Evolutionary conservation across 2,888 invertebrate species (phyloP).

Genomic region (Erebia palarica): DNA sequence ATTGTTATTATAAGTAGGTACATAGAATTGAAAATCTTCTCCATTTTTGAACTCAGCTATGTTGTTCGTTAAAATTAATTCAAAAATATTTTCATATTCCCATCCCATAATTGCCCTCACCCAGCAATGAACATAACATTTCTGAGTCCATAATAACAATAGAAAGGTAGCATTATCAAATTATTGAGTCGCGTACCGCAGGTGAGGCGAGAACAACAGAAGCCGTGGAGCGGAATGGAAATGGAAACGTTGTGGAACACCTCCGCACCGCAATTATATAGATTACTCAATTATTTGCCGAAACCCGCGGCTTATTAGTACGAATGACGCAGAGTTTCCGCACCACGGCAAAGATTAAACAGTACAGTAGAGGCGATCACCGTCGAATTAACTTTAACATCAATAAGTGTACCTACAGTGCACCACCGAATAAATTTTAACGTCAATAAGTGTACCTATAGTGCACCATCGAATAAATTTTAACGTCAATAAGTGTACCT

Average conservation of each 20-base stretch:
- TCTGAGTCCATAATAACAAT: slow-evolving; percentile 2
- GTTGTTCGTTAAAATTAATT: background rate
- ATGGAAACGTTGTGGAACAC: slow-evolving; percentile 27
- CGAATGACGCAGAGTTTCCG: slow-evolving; percentile 67
- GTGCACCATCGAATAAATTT: no score
- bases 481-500: no score
- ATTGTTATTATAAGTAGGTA: no score
- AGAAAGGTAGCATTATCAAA: slow-evolving; percentile 24
- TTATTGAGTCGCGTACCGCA: slow-evolving; percentile 30
- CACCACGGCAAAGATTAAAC: slow-evolving; percentile 39
- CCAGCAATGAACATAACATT: slow-evolving; percentile 15
- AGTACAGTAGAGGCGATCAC: background rate
- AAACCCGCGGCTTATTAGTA: slow-evolving; percentile 69
- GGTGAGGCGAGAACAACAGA: slow-evolving; percentile 27
- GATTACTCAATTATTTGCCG: slow-evolving; percentile 67
- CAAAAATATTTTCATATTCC: background rate
- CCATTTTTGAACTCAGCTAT: no score
- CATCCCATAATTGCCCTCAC: background rate
- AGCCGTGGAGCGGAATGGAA: slow-evolving; percentile 15
- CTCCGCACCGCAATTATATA: slow-evolving; percentile 46
- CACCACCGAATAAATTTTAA: no score
- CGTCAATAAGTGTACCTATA: no score
- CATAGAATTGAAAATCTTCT: no score
- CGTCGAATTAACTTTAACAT: no score
- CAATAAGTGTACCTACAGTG: no score